Conservation (phyloP, 2,113 vertebrate species). For the Phaethornis superciliosus region DNA sequence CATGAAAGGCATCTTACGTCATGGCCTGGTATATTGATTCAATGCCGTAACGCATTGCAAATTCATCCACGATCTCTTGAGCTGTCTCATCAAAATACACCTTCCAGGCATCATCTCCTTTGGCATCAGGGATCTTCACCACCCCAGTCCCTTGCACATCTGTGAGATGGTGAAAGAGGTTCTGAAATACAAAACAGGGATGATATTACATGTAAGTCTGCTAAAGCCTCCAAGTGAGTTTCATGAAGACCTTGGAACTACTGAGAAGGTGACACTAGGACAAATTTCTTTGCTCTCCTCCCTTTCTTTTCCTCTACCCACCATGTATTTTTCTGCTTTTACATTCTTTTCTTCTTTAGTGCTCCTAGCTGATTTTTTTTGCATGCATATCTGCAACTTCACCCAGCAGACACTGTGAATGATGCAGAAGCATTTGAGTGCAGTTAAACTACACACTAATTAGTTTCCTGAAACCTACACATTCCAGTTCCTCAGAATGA, state of each 20-base stretch:
- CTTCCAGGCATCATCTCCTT: slow-evolving; percentile 96
- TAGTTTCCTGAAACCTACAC: background rate
- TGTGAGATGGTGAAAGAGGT: slow-evolving; percentile 94
- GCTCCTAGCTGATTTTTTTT: background rate
- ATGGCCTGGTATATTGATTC: slow-evolving; percentile 99
- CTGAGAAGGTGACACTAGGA: background rate
- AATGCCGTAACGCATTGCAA: slow-evolving; percentile 98
- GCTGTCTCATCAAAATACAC: slow-evolving; percentile 96
- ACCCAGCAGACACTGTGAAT: background rate
- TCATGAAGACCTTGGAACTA: background rate
- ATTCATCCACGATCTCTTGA: slow-evolving; percentile 97
- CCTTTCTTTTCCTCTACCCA: background rate
- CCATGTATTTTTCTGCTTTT: background rate
- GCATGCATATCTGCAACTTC: background rate
- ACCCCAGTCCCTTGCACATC: slow-evolving; percentile 89
- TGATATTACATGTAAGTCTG: background rate
- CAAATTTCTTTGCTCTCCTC: background rate
- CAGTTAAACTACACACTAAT: background rate
- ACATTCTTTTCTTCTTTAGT: background rate
- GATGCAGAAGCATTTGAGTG: background rate
- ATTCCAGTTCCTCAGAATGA: background rate
- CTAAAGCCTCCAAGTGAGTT: background rate
- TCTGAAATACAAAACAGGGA: slow-evolving; percentile 76
- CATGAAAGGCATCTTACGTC: slow-evolving; percentile 84
- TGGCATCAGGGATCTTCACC: slow-evolving; percentile 92